A percentile compares a stretch with the other conserved stretches of the same genome.
Evolutionary conservation across 2,113 vertebrate genomes (phyloP).

Genomic region (Callaeas wilsoni): DNA sequence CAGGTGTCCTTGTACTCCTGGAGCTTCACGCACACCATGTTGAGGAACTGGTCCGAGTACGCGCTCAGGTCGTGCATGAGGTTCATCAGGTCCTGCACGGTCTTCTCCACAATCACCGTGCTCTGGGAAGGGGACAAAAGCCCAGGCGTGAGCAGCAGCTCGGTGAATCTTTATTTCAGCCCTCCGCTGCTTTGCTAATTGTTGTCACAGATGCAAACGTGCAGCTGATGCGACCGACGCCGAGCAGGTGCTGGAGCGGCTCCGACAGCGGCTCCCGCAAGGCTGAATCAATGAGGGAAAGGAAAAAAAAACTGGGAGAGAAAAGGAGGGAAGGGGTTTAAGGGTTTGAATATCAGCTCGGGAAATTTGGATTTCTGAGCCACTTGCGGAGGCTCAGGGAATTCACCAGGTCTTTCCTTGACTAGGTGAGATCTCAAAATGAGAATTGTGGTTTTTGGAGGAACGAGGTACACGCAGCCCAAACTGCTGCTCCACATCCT

Average conservation of each 20-base stretch:
- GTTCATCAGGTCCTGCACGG: slow-evolving; percentile 93
- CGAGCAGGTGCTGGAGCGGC: not conserved
- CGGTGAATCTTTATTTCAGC: accelerated
- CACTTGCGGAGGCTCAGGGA: accelerated
- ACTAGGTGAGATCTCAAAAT: not conserved
- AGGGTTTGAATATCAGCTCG: not conserved
- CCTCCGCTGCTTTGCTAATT: not conserved
- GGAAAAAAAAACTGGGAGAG: not conserved
- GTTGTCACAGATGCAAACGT: accelerated
- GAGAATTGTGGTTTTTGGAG: not conserved
- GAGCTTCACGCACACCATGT: slow-evolving; percentile 98
- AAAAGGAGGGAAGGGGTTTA: not conserved
- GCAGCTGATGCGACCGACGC: accelerated
- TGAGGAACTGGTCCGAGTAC: slow-evolving; percentile 96
- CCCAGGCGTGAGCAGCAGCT: not conserved
- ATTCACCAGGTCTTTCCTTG: not conserved
- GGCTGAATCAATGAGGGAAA: not conserved
- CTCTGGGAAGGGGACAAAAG: slow-evolving; percentile 73
- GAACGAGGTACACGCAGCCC: accelerated
- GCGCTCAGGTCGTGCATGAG: slow-evolving; percentile 95
- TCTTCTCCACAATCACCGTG: slow-evolving; percentile 96
- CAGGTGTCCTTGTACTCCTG: slow-evolving; percentile 98
- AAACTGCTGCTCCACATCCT: not conserved
- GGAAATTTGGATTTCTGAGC: not conserved
- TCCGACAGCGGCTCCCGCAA: accelerated